Percentiles rank a stretch among this genome's conserved stretches.
phyloP scores from a whole-genome alignment of 2,888 invertebrate species.

The Cerceris rybyensis region DNA sequence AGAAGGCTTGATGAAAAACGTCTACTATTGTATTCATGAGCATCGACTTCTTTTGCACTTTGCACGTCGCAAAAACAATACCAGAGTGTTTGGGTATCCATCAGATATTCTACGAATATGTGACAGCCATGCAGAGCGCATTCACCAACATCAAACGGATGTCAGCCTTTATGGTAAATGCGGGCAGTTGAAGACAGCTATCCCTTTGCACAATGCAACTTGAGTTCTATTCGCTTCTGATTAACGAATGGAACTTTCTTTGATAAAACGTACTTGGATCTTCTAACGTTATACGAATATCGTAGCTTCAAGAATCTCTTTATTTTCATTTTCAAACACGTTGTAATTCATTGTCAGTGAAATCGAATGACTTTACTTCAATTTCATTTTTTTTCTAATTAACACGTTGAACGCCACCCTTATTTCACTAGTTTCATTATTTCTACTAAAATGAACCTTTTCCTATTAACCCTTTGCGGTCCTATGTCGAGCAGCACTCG shows the following conservation, averaged over 20 bases:
- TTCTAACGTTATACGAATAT: no score
- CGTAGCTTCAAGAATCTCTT: no score
- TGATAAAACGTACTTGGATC: not conserved
- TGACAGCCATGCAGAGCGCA: conserved; percentile 11
- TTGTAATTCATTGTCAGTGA: no score
- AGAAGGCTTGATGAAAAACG: conserved; percentile 25
- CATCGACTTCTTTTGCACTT: conserved; percentile 29
- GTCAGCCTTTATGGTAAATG: conserved; percentile 4
- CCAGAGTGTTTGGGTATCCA: conserved; percentile 34
- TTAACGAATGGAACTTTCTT: not conserved
- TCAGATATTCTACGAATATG: conserved; percentile 23
- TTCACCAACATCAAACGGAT: conserved; percentile 32
- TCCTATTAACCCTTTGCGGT: no score
- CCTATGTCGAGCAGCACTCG: no score
- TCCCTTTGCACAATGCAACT: not conserved
- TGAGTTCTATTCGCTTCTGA: not conserved
- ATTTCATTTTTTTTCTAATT: no score
- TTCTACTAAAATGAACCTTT: no score
- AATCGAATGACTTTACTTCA: no score
- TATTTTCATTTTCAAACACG: no score
- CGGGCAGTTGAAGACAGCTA: conserved; percentile 7
- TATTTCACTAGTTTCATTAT: no score
- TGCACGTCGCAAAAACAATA: conserved; percentile 23
- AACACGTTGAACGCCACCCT: no score
- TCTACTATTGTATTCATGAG: conserved; percentile 36